Conservation (phyloP, 1,140 invertebrate genomes). For the Drosophila simulans region DNA sequence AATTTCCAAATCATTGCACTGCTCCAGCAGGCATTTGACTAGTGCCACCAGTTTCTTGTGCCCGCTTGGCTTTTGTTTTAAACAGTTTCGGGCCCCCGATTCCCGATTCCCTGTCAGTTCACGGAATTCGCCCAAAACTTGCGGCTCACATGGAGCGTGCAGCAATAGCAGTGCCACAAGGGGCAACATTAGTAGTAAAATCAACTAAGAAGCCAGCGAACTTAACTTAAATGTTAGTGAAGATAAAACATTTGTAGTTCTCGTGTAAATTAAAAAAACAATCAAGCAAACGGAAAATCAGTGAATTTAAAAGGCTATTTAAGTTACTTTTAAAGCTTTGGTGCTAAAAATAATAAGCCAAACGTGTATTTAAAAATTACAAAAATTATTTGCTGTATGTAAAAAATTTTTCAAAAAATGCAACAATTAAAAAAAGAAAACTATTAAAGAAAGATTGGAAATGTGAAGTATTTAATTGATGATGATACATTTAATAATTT, state of each 20-base stretch:
- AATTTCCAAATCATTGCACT: conserved; percentile 84
- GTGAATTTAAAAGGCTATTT: no score
- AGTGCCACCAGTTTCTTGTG: conserved; percentile 50
- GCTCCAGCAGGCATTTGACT: conserved; percentile 57
- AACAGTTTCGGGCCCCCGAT: conserved; percentile 30
- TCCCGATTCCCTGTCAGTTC: conserved; percentile 65
- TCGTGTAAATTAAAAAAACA: background rate
- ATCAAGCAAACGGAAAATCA: no score
- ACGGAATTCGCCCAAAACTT: conserved; percentile 48
- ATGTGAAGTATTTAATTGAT: no score
- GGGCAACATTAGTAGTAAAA: conserved; percentile 5
- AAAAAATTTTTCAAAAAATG: no score
- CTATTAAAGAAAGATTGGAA: no score
- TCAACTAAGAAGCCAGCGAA: background rate
- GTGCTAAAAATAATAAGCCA: no score
- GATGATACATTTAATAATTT: no score
- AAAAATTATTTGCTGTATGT: no score
- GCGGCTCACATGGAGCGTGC: conserved; percentile 34
- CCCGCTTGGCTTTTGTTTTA: conserved; percentile 38
- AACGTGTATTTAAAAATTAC: no score
- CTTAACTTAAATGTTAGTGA: background rate
- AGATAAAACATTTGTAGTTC: background rate
- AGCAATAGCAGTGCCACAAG: conserved; percentile 6
- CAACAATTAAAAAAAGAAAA: no score
- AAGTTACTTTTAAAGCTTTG: no score